phyloP scores from a whole-genome alignment of 2,888 invertebrate species.

The Diachrysia chrysitis region DNA sequence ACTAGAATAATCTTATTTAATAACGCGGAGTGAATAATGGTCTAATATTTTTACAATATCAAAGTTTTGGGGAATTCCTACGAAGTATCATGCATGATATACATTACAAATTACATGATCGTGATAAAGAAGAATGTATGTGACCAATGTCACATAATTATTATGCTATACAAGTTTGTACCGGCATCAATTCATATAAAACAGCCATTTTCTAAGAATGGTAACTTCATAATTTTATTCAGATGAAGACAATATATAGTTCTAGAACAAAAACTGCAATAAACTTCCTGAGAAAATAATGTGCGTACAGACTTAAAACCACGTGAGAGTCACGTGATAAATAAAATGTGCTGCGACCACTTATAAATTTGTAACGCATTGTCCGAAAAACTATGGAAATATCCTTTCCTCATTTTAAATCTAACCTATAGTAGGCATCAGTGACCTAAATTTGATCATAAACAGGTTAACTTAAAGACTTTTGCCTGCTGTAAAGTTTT shows the following conservation, averaged over 20 bases:
- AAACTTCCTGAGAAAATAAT: neutral
- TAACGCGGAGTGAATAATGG: conserved; percentile 16
- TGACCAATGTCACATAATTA: neutral
- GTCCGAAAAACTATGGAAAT: neutral
- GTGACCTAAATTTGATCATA: neutral
- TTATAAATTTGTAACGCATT: neutral
- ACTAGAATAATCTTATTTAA: conserved; percentile 21
- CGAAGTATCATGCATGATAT: neutral
- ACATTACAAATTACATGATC: neutral
- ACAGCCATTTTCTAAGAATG: neutral
- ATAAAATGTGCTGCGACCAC: neutral
- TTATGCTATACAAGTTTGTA: conserved; percentile 3
- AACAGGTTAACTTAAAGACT: no score
- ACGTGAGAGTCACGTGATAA: neutral
- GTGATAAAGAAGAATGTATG: neutral
- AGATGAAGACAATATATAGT: neutral
- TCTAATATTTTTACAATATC: neutral
- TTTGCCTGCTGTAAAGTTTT: no score
- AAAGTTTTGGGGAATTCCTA: neutral
- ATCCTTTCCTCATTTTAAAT: neutral
- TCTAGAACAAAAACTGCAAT: neutral
- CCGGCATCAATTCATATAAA: neutral
- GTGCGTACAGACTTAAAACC: neutral
- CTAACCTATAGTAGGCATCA: neutral
- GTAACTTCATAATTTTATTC: neutral